These are phyloP conservation scores for Chlorospingus semifuscus DNA, from an alignment of 2,797 vertebrate species.

Conservation along the genomic window DNA sequence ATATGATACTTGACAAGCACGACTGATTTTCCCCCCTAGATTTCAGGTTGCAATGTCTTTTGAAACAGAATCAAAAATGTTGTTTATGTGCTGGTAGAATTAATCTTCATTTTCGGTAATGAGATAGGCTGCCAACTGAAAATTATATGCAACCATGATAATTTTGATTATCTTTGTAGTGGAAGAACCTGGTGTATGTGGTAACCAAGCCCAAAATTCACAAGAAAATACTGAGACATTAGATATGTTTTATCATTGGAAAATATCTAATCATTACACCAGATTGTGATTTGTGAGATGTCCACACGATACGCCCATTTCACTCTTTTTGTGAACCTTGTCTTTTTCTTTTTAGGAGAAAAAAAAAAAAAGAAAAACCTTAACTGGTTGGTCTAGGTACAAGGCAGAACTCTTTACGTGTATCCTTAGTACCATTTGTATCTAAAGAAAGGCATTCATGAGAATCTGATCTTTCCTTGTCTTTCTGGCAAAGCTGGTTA, in stretches of 20 bases:
- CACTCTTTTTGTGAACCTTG: not conserved
- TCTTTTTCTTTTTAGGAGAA: not conserved
- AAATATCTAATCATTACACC: not conserved
- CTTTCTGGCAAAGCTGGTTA: not conserved
- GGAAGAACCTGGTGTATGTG: not conserved
- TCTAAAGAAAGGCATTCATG: not conserved
- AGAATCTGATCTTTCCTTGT: not conserved
- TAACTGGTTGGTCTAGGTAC: not conserved
- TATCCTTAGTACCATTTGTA: not conserved
- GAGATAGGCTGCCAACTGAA: not conserved
- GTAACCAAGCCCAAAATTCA: not conserved
- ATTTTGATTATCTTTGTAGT: not conserved
- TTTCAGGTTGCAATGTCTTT: not conserved
- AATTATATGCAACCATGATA: not conserved
- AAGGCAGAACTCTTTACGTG: not conserved
- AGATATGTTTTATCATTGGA: not conserved
- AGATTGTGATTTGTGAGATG: not conserved
- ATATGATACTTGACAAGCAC: not conserved
- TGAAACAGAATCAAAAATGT: not conserved
- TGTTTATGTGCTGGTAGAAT: not conserved
- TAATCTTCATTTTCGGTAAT: not conserved
- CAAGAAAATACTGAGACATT: not conserved
- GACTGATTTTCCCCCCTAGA: not conserved
- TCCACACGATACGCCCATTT: not conserved
- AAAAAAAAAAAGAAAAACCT: accelerated